These are phyloP conservation scores for Drosophila melanosoma DNA, from an alignment of 2,888 invertebrate species.

Conservation along the genomic window DNA sequence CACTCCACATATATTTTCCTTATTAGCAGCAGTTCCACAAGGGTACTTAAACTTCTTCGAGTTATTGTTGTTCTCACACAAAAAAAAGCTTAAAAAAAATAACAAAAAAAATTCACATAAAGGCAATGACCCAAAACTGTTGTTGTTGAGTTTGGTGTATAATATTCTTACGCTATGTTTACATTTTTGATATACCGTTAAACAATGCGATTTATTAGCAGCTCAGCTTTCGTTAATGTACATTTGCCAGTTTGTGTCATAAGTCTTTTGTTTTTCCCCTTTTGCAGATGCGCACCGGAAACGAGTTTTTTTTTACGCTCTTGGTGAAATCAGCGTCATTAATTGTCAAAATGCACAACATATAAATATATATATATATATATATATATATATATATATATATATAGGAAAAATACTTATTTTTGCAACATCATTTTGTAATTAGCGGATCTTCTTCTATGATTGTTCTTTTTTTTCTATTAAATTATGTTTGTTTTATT, in stretches of 20 bases:
- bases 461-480: slow-evolving; percentile 21
- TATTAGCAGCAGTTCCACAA: slow-evolving; percentile 6
- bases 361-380: slow-evolving; percentile 3
- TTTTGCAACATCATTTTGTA: slow-evolving; percentile 76
- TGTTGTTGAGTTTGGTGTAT: slow-evolving; percentile 27
- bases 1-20: not conserved
- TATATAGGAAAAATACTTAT: slow-evolving; percentile 27
- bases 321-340: slow-evolving; percentile 73
- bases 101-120: slow-evolving; percentile 24
- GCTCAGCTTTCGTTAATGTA: slow-evolving; percentile 26
- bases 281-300: slow-evolving; percentile 55
- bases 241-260: slow-evolving; percentile 46
- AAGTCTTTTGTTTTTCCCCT: slow-evolving; percentile 56
- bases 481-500: slow-evolving; percentile 36
- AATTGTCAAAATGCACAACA: slow-evolving; percentile 64
- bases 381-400: not conserved
- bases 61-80: slow-evolving; percentile 7
- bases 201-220: slow-evolving; percentile 42
- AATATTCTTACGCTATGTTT: slow-evolving; percentile 41
- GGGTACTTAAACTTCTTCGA: slow-evolving; percentile 18
- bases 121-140: slow-evolving; percentile 68
- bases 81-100: slow-evolving; percentile 3
- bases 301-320: slow-evolving; percentile 40
- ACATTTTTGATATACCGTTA: slow-evolving; percentile 32
- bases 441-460: slow-evolving; percentile 53